Evolutionary conservation across 2,888 invertebrate genomes (phyloP).

Genomic region (Erebia palarica): DNA sequence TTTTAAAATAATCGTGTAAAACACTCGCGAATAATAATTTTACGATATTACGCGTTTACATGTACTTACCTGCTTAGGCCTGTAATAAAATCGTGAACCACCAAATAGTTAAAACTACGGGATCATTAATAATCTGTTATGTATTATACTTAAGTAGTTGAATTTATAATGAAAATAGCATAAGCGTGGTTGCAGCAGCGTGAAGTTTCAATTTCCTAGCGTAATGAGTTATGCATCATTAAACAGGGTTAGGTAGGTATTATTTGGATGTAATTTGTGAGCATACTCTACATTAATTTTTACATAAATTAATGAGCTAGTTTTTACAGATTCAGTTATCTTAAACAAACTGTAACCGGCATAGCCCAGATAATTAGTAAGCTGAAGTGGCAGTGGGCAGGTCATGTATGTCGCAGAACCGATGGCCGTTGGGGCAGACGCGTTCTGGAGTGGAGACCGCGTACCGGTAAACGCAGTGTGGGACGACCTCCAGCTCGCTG

Average conservation of each 20-base stretch:
- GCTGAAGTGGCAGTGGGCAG: too few species aligned
- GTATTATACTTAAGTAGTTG: slow-evolving; percentile 12
- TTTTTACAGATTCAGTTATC: neutral
- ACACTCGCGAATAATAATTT: too few species aligned
- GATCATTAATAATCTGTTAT: slow-evolving; percentile 21
- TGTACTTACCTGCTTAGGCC: neutral
- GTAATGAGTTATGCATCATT: slow-evolving; percentile 32
- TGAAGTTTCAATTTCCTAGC: slow-evolving; percentile 33
- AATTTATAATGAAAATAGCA: slow-evolving; percentile 29
- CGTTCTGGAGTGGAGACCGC: too few species aligned
- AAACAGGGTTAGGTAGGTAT: slow-evolving; percentile 24
- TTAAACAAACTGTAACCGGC: too few species aligned
- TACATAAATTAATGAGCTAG: neutral
- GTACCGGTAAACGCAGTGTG: too few species aligned
- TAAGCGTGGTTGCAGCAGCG: slow-evolving; percentile 22
- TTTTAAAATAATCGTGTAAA: too few species aligned
- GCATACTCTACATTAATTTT: neutral
- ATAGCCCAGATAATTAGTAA: too few species aligned
- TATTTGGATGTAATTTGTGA: slow-evolving; percentile 17
- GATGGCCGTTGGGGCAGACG: too few species aligned
- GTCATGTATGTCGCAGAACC: too few species aligned
- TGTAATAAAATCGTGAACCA: slow-evolving; percentile 14
- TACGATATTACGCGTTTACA: neutral
- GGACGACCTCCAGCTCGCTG: too few species aligned
- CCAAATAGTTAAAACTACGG: slow-evolving; percentile 19